Evolutionary conservation across 2,113 vertebrate genomes (phyloP).

Genomic region (Neodontobutis hainanensis): DNA sequence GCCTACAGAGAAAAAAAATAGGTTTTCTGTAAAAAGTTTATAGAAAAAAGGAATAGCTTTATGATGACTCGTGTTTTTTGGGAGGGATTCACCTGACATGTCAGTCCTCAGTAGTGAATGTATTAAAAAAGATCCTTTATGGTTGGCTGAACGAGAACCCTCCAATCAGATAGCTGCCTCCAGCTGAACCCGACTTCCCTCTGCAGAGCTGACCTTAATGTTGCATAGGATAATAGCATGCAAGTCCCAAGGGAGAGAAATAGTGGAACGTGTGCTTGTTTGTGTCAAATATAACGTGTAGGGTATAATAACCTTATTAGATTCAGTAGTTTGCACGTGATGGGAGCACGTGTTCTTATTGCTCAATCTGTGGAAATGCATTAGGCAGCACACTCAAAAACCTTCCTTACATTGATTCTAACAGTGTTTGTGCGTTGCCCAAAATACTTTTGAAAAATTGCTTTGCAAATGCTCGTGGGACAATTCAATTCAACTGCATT

Average conservation of each 20-base stretch:
- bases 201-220: constrained; percentile 54
- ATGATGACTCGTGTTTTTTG: background rate
- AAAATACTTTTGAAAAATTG: constrained; percentile 27
- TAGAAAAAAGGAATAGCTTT: background rate
- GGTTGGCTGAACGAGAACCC: constrained; percentile 68
- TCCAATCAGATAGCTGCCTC: constrained; percentile 56
- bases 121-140: constrained; percentile 59
- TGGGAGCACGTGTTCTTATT: constrained; percentile 1
- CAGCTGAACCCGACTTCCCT: constrained; percentile 44
- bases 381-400: background rate
- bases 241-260: constrained; percentile 41
- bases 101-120: constrained; percentile 25
- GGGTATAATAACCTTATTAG: background rate
- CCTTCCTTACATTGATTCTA: constrained; percentile 30
- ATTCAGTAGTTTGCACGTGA: constrained; percentile 14
- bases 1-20: constrained; percentile 10
- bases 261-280: constrained; percentile 19
- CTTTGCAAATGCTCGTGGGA: constrained; percentile 16
- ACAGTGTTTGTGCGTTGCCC: background rate
- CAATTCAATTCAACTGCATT: constrained; percentile 31
- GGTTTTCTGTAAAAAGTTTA: background rate
- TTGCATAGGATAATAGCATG: constrained; percentile 58
- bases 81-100: constrained; percentile 15
- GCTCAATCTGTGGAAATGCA: background rate
- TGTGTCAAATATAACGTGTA: constrained; percentile 13